phyloP scores from a whole-genome alignment of 2,113 vertebrate species.

The Rhadina sibilatrix region DNA sequence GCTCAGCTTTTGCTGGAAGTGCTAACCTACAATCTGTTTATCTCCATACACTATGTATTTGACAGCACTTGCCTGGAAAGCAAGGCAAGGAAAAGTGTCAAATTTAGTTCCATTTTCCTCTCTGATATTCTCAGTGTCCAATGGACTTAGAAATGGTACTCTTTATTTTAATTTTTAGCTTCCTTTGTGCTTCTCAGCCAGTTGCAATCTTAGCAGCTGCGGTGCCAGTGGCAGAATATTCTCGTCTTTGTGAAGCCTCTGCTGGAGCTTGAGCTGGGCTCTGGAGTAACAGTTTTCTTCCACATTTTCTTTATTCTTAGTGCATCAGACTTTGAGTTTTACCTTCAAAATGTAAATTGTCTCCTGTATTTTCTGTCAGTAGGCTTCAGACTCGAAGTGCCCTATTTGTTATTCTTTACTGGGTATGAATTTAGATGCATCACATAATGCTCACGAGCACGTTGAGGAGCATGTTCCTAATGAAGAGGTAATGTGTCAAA shows the following conservation, averaged over 20 bases:
- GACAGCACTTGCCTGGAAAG: constrained; percentile 44
- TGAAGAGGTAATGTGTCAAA: background rate
- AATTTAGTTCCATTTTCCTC: constrained; percentile 4
- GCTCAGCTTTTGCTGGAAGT: constrained; percentile 50
- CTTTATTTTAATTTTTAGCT: constrained; percentile 7
- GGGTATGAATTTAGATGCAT: background rate
- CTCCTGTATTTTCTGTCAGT: background rate
- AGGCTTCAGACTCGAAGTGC: background rate
- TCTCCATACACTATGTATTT: background rate
- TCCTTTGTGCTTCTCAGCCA: background rate
- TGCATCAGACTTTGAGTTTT: background rate
- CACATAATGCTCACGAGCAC: background rate
- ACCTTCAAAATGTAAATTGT: background rate
- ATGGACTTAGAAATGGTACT: background rate
- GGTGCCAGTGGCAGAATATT: background rate
- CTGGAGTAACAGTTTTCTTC: background rate
- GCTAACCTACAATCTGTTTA: constrained; percentile 47
- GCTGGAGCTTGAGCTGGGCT: background rate
- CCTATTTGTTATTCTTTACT: background rate
- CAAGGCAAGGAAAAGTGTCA: background rate
- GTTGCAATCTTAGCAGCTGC: background rate
- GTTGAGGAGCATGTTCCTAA: background rate
- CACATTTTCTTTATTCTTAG: background rate
- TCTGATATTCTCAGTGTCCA: background rate
- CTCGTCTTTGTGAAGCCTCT: background rate